Percentiles rank a stretch among this genome's conserved stretches.
phyloP scores from a whole-genome alignment of 2,888 invertebrate genomes.

The Xanthia togata region DNA sequence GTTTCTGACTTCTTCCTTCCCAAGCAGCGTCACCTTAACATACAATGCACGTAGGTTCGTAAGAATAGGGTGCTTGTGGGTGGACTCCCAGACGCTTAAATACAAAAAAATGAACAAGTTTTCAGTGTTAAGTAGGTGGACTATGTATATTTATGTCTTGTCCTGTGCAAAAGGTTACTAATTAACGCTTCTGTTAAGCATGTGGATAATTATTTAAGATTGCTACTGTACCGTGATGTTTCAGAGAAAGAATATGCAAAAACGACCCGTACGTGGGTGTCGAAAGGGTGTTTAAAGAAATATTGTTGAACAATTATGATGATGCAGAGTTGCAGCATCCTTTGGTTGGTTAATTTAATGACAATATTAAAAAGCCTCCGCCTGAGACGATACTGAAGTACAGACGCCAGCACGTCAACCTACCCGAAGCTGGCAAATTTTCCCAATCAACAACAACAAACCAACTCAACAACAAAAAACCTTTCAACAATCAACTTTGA shows the following conservation, averaged over 20 bases:
- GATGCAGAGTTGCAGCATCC: background rate
- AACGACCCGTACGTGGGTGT: background rate
- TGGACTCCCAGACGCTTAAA: conserved; percentile 16
- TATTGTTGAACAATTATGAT: background rate
- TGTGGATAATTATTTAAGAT: background rate
- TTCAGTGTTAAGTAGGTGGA: conserved; percentile 27
- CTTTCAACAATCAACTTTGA: too few relatives aligned
- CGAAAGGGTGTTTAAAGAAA: background rate
- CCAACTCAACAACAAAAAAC: too few relatives aligned
- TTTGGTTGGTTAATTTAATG: background rate
- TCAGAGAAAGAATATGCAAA: background rate
- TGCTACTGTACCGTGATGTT: background rate
- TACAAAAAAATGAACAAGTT: conserved; percentile 28
- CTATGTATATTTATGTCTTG: conserved; percentile 8
- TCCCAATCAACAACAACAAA: too few relatives aligned
- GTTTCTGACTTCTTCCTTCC: too few relatives aligned
- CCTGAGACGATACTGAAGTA: background rate
- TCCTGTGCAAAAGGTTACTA: conserved; percentile 7
- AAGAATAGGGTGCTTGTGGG: conserved; percentile 14
- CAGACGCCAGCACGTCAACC: too few relatives aligned
- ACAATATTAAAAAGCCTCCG: background rate
- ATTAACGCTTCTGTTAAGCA: background rate
- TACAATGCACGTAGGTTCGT: background rate
- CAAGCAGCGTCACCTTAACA: too few relatives aligned
- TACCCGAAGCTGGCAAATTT: too few relatives aligned